Evolutionary conservation across 2,113 vertebrate genomes (phyloP).

Genomic region (Falco punctatus): DNA sequence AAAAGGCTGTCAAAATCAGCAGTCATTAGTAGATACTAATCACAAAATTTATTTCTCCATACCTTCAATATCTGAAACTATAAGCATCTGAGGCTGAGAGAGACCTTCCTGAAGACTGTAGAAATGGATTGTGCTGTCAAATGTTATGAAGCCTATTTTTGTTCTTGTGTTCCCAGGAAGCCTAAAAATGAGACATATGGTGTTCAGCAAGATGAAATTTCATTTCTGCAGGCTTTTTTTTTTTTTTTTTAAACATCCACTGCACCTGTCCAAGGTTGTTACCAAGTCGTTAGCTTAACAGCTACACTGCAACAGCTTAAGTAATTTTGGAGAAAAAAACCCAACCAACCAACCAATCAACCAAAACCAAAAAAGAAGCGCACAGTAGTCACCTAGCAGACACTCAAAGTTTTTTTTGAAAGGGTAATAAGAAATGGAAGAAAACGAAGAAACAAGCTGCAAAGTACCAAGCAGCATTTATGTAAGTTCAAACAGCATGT

Average conservation of each 20-base stretch:
- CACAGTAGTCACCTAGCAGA: neutral
- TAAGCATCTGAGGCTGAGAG: conserved; percentile 97
- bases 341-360: neutral
- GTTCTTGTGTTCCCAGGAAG: conserved; percentile 96
- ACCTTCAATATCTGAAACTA: conserved; percentile 98
- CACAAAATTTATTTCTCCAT: conserved; percentile 36
- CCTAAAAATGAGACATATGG: conserved; percentile 76
- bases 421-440: neutral
- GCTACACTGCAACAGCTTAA: neutral
- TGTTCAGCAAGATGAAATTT: conserved; percentile 49
- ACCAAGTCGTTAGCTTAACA: neutral
- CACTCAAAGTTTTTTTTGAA: neutral
- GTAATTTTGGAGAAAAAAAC: neutral
- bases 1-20: neutral
- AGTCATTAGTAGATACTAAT: conserved; percentile 9
- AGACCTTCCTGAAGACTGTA: conserved; percentile 98
- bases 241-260: neutral
- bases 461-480: neutral
- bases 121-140: conserved; percentile 98
- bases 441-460: neutral
- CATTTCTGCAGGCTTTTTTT: neutral
- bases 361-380: neutral
- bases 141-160: conserved; percentile 97
- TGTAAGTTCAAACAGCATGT: neutral
- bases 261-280: neutral